These are phyloP conservation scores for Enchytraeus crypticus DNA, from an alignment of 2,888 invertebrate genomes.

Conservation along the genomic window DNA sequence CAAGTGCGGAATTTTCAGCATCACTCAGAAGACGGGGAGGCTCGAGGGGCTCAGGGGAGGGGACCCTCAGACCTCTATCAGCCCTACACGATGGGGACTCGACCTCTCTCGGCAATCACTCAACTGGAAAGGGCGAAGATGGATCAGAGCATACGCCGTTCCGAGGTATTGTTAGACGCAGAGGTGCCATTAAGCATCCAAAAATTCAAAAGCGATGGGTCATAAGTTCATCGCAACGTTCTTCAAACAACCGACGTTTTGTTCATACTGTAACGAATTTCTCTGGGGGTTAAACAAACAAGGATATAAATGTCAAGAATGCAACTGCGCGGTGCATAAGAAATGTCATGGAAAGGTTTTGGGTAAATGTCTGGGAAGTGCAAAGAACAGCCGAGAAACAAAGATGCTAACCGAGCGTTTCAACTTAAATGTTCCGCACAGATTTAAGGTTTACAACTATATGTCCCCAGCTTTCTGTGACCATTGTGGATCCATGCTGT, in stretches of 20 bases:
- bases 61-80: too few relatives aligned
- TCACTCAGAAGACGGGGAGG: too few relatives aligned
- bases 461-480: conserved; percentile 99
- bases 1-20: too few relatives aligned
- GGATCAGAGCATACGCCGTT: too few relatives aligned
- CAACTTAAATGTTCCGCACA: conserved; percentile 92
- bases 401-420: conserved; percentile 88
- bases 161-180: conserved; percentile 54
- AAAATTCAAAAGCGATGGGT: conserved; percentile 68
- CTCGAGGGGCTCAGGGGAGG: too few relatives aligned
- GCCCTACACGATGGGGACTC: too few relatives aligned
- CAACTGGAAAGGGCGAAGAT: too few relatives aligned
- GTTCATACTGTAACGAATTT: conserved; percentile 92
- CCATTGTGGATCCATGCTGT: conserved; percentile 88
- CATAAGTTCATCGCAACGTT: conserved; percentile 94
- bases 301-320: conserved; percentile 55
- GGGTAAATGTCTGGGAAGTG: conserved; percentile 86
- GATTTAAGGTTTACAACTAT: conserved; percentile 84
- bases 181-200: conserved; percentile 89
- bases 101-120: too few relatives aligned
- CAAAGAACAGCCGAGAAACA: conserved; percentile 82
- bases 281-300: conserved; percentile 55
- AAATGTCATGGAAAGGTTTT: conserved; percentile 89
- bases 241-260: conserved; percentile 93
- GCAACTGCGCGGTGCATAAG: conserved; percentile 93